Base-by-base conservation (phyloP, 2,113 vertebrate genomes). In the Arvicanthis niloticus region DNA sequence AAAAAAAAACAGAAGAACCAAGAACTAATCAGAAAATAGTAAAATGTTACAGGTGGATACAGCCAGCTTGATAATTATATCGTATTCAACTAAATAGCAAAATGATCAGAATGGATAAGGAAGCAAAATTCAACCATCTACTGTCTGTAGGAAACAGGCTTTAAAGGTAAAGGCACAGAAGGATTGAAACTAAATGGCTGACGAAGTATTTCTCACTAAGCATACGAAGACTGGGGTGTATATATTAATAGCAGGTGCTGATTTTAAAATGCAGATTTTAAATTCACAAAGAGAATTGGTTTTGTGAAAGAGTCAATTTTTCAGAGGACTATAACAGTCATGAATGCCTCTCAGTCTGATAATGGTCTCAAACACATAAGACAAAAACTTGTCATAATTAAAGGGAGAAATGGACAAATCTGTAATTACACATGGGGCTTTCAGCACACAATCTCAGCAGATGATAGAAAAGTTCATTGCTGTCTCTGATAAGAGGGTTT, bases 231-330 rank as follows among this genome's bases (percentile, higher is more conserved):
- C 22, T 45, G 37, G 7, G 15, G 17, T 88, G 31, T 22, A 11
- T 81, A 26, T 58, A 92, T 65, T 67, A 48, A 26, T 67, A 80
- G 34, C 58, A 91, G 53, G 90, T 45, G 48, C 10, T 72, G n/a
- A 92, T 73, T 62, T 78, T 68, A 72, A 87, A 48, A 93, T 37
- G n/a, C 24, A 85, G 77, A 70, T 29, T 77, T 70, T 88, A 11
- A n/a, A 85, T 53, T 91, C 31, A 81, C 22, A 91, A 87, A 87
- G 15, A 75, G 22, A 78, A 72, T 80, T 91, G n/a, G 29, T 88
- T 95, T 56, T 24, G 34, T 90, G 56, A 87, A 89, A 60, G 51
- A 56, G 16, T 37, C n/a, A 48, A 5, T 78, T 72, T 24, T 53
- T 58, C n/a, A 92, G 48, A n/a, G 73, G 68, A n/a, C 58, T 26